Conservation (phyloP, 1,140 invertebrate species). For the Zaprionus kolodkinae region DNA sequence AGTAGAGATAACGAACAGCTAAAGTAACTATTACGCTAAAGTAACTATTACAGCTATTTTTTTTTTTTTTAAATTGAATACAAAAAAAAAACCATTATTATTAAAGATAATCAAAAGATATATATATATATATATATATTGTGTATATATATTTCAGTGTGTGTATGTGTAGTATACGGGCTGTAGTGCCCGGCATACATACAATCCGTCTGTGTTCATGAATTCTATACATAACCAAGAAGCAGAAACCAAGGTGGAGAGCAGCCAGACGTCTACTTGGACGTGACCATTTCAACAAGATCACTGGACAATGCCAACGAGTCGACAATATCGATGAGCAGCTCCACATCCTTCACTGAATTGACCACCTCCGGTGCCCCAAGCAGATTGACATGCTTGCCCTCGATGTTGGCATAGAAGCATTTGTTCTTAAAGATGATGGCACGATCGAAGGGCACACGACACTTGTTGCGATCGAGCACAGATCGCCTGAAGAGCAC, state of each 20-base stretch:
- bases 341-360: constrained; percentile 72
- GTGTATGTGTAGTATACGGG: constrained; percentile 15
- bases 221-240: constrained; percentile 18
- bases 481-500: constrained; percentile 75
- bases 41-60: constrained; percentile 69
- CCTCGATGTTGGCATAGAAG: constrained; percentile 81
- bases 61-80: constrained; percentile 58
- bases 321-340: constrained; percentile 78
- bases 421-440: constrained; percentile 83
- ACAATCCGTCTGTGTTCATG: neutral
- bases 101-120: constrained; percentile 41
- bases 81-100: constrained; percentile 62
- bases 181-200: neutral
- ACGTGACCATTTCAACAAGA: constrained; percentile 71
- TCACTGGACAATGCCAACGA: constrained; percentile 55
- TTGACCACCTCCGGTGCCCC: constrained; percentile 69
- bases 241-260: neutral
- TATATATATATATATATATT: constrained; percentile 11
- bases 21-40: constrained; percentile 69
- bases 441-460: constrained; percentile 80
- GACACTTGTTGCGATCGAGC: constrained; percentile 55
- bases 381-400: constrained; percentile 80
- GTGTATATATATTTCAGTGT: constrained; percentile 13
- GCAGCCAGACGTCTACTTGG: constrained; percentile 46
- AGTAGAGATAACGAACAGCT: constrained; percentile 53